These are phyloP conservation scores for Bagarius yarrelli DNA, from an alignment of 2,113 vertebrate species.

Conservation along the genomic window DNA sequence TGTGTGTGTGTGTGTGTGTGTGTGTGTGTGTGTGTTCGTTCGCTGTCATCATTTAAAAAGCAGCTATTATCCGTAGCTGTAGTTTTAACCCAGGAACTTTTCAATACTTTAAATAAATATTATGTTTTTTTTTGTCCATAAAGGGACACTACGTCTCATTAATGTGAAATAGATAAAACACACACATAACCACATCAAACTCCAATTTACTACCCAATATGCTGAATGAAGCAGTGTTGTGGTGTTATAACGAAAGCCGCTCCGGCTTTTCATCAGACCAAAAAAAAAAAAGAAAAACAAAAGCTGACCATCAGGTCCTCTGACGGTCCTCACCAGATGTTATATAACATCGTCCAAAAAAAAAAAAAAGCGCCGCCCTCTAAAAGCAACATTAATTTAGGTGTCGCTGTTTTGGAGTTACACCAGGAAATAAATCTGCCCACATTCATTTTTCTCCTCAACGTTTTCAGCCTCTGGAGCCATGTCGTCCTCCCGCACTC, in stretches of 20 bases:
- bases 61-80: background rate
- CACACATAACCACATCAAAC: background rate
- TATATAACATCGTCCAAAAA: background rate
- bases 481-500: background rate
- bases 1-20: conserved; percentile 5
- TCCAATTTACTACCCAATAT: background rate
- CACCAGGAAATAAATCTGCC: conserved; percentile 7
- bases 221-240: background rate
- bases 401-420: conserved; percentile 35
- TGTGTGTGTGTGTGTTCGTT: conserved; percentile 24
- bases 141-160: no score
- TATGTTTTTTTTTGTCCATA: no score
- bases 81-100: background rate
- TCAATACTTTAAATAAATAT: background rate
- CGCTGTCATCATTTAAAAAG: conserved; percentile 8
- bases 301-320: conserved; percentile 1
- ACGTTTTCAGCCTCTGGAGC: conserved; percentile 9
- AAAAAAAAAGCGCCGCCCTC: background rate
- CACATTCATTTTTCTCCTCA: conserved; percentile 20
- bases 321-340: background rate
- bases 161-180: background rate
- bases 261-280: background rate
- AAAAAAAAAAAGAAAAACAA: background rate
- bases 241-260: background rate
- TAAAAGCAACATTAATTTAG: conserved; percentile 34